Conservation (phyloP, 2,888 invertebrate species). For the Mythimna lalbum region DNA sequence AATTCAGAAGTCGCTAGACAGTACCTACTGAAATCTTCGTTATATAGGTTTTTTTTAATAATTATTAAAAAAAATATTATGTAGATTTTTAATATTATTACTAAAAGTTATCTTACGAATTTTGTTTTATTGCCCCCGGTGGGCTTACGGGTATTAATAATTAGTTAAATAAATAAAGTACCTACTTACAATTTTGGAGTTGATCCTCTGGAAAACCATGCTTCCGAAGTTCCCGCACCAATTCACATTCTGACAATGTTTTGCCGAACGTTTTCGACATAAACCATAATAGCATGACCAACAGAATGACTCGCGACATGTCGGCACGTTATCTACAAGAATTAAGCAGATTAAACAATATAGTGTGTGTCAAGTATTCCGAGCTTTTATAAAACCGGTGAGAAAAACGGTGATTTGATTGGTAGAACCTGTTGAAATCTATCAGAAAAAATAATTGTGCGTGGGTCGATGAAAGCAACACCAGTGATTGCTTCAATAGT, state of each 20-base stretch:
- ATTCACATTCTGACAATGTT: slow-evolving; percentile 71
- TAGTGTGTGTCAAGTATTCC: slow-evolving; percentile 67
- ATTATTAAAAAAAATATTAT: neutral
- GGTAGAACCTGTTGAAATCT: slow-evolving; percentile 64
- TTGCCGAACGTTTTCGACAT: slow-evolving; percentile 51
- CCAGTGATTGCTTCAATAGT: slow-evolving; percentile 18
- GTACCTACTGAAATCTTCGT: too few relatives aligned
- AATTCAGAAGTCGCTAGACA: too few relatives aligned
- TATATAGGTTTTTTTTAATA: neutral
- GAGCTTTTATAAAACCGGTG: slow-evolving; percentile 60
- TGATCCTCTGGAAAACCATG: slow-evolving; percentile 75
- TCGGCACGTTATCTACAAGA: slow-evolving; percentile 61
- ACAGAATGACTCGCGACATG: slow-evolving; percentile 65
- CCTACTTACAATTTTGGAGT: slow-evolving; percentile 78
- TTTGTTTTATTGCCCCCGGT: too few relatives aligned
- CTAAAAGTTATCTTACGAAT: neutral
- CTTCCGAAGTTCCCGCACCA: slow-evolving; percentile 69
- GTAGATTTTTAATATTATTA: too few relatives aligned
- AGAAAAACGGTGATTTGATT: slow-evolving; percentile 61
- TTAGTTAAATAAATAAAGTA: slow-evolving; percentile 21
- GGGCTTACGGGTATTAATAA: too few relatives aligned
- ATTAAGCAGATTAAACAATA: slow-evolving; percentile 58
- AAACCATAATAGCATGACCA: slow-evolving; percentile 57
- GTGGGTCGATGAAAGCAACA: slow-evolving; percentile 26
- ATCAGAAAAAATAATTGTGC: slow-evolving; percentile 29